Conservation (phyloP, 2,113 vertebrate genomes). For the Myanophis thanlyinensis region DNA sequence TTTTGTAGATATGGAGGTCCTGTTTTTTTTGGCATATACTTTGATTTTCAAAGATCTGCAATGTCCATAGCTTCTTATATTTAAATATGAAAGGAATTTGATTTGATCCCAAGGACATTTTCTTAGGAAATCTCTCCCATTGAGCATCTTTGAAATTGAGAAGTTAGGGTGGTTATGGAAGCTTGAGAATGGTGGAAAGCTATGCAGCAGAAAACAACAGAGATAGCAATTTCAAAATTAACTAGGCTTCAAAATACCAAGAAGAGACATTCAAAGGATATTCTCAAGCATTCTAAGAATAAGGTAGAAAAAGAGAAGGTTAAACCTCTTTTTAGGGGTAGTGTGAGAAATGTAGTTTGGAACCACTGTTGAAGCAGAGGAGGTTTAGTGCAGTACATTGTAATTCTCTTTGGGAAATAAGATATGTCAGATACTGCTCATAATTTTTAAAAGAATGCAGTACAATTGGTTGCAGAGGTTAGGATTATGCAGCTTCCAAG, state of each 20-base stretch:
- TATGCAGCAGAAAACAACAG: not conserved
- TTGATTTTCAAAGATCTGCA: not conserved
- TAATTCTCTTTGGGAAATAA: not conserved
- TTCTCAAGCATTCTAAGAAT: not conserved
- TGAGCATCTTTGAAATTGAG: not conserved
- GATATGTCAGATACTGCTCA: not conserved
- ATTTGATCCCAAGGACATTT: not conserved
- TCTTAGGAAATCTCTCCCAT: not conserved
- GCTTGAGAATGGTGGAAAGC: not conserved
- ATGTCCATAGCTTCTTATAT: not conserved
- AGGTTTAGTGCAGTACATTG: not conserved
- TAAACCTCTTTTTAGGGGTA: not conserved
- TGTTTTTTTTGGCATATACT: not conserved
- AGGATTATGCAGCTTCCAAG: not conserved
- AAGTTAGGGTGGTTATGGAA: not conserved
- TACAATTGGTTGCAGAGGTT: not conserved
- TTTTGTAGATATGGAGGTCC: not conserved
- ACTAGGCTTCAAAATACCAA: not conserved
- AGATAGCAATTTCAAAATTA: not conserved
- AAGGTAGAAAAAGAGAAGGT: not conserved
- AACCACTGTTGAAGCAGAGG: not conserved
- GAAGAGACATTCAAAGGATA: not conserved
- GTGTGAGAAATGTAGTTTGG: not conserved
- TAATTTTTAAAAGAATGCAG: not conserved
- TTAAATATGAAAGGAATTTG: not conserved